phyloP scores from a whole-genome alignment of 1,140 invertebrate genomes.

The Thalassaphorura encarpata region DNA sequence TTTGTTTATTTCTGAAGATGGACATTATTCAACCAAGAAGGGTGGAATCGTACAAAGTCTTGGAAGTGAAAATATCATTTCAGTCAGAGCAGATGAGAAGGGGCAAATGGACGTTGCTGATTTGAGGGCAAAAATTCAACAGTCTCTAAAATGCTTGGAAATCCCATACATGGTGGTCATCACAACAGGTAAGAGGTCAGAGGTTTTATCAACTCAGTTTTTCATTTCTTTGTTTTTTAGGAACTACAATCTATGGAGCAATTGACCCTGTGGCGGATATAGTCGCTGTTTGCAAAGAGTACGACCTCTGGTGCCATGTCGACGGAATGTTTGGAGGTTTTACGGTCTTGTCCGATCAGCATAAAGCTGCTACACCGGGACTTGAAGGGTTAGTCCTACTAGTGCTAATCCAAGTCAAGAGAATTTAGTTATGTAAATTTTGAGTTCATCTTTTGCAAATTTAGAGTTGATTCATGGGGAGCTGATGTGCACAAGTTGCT shows the following conservation, averaged over 20 bases:
- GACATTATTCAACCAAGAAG: conserved; percentile 5
- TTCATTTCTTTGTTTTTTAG: not conserved
- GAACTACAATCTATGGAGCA: conserved; percentile 10
- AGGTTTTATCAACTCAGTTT: not conserved
- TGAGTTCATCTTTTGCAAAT: not conserved
- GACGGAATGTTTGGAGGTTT: conserved; percentile 9
- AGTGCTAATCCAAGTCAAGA: not conserved
- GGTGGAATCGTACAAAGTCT: conserved; percentile 4
- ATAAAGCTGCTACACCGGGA: not conserved
- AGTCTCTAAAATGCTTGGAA: not conserved
- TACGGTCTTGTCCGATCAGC: not conserved
- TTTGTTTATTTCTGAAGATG: not conserved
- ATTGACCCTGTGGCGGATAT: conserved; percentile 9
- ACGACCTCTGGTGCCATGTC: conserved; percentile 3
- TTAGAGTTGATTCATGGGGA: not conserved
- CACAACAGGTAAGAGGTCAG: conserved; percentile 3
- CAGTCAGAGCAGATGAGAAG: not conserved
- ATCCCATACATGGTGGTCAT: conserved; percentile 3
- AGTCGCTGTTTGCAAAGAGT: not conserved
- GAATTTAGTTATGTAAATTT: not conserved
- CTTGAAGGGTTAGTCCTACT: not conserved
- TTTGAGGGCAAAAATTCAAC: not conserved
- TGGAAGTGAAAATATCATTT: not conserved
- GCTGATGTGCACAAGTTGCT: conserved; percentile 6
- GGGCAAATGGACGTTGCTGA: not conserved